Evolutionary conservation across 2,888 invertebrate species (phyloP).

Genomic region (Clivina fossor): DNA sequence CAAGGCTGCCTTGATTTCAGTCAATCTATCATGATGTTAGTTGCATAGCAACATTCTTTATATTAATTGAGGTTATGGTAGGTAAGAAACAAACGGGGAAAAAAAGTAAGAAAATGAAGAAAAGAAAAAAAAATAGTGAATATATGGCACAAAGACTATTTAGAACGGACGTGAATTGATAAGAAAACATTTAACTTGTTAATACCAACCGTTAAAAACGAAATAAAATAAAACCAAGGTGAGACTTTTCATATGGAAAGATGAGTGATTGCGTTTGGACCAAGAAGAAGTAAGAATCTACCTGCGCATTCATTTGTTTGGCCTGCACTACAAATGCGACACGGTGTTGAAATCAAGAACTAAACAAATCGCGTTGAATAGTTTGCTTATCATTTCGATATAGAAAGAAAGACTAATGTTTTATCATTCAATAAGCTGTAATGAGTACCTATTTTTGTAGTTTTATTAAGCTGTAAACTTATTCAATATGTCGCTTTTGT

Average conservation of each 20-base stretch:
- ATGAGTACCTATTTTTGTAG: too few species aligned
- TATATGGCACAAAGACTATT: constrained; percentile 1
- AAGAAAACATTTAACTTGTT: constrained; percentile 10
- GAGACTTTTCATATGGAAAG: constrained; percentile 1
- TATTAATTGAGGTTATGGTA: constrained; percentile 6
- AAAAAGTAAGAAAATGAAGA: too few species aligned
- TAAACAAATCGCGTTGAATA: constrained; percentile 5
- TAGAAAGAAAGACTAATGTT: constrained; percentile 26
- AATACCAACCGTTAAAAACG: not conserved
- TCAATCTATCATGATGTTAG: too few species aligned
- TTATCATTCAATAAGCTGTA: constrained; percentile 25
- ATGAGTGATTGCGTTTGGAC: constrained; percentile 2
- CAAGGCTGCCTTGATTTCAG: too few species aligned
- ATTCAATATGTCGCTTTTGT: too few species aligned
- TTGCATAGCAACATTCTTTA: not conserved
- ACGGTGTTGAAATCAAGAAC: not conserved
- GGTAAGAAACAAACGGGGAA: too few species aligned
- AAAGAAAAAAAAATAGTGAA: not conserved
- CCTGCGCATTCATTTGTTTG: too few species aligned
- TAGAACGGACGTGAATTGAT: constrained; percentile 9
- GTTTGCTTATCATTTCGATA: not conserved
- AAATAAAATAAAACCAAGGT: too few species aligned
- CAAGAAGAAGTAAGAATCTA: constrained; percentile 1
- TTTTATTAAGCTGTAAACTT: too few species aligned
- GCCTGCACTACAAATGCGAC: too few species aligned